These are phyloP conservation scores for Dione vanillae DNA, from an alignment of 2,888 invertebrate genomes.

Conservation along the genomic window DNA sequence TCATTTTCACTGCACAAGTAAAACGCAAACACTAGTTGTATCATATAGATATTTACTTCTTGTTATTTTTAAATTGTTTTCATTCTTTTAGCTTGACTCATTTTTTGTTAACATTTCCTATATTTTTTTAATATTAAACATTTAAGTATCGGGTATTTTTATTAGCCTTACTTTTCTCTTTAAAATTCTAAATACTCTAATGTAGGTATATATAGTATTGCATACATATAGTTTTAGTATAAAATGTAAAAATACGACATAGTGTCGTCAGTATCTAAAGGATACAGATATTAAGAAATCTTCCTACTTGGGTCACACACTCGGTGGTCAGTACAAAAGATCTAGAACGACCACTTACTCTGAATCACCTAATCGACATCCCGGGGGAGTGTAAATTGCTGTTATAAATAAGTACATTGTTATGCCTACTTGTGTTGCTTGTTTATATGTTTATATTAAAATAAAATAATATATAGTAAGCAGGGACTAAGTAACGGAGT, in stretches of 20 bases:
- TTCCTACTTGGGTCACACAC: constrained; percentile 22
- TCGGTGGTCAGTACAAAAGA: constrained; percentile 28
- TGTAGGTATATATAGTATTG: too few relatives aligned
- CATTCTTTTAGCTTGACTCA: background rate
- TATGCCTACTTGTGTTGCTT: background rate
- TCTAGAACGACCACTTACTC: constrained; percentile 33
- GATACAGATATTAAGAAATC: constrained; percentile 17
- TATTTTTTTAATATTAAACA: too few relatives aligned
- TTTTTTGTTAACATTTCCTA: too few relatives aligned
- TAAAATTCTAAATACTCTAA: too few relatives aligned
- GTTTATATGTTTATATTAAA: background rate
- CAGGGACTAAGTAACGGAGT: too few relatives aligned
- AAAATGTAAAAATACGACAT: background rate
- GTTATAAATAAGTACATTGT: constrained; percentile 12
- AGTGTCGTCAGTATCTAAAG: background rate
- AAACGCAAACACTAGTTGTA: constrained; percentile 8
- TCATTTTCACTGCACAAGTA: constrained; percentile 19
- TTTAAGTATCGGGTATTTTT: too few relatives aligned
- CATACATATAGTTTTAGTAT: too few relatives aligned
- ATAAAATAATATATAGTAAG: too few relatives aligned
- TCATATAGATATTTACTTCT: constrained; percentile 5
- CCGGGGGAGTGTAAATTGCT: constrained; percentile 30
- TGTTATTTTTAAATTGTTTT: background rate
- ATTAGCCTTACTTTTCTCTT: too few relatives aligned
- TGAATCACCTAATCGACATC: constrained; percentile 37